A percentile compares a stretch with the other conserved stretches of the same genome.
These are phyloP conservation scores for Kryptopterus vitreolus DNA, from an alignment of 2,797 vertebrate genomes.

Conservation along the genomic window DNA sequence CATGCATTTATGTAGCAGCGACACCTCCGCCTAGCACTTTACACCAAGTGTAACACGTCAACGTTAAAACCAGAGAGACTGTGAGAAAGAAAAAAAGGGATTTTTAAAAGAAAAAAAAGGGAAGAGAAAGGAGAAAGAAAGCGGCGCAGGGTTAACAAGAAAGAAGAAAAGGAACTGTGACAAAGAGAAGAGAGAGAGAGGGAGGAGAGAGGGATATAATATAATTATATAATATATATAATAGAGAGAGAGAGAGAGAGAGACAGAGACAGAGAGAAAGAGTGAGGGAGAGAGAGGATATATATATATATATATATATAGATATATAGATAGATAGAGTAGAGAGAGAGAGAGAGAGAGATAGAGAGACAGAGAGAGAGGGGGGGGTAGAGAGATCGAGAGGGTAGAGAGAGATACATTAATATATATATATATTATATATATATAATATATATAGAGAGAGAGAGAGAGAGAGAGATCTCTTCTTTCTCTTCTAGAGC, in stretches of 20 bases:
- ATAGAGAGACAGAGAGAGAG: conserved; percentile 20
- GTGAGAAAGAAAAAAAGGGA: not conserved
- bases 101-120: conserved; percentile 42
- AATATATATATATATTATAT: too few relatives aligned
- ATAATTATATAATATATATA: too few relatives aligned
- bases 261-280: not conserved
- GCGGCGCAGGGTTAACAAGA: not conserved
- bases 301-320: too few relatives aligned
- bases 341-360: conserved; percentile 36
- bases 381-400: conserved; percentile 22
- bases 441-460: too few relatives aligned
- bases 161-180: not conserved
- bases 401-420: conserved; percentile 33
- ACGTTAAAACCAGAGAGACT: conserved; percentile 13
- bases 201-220: too few relatives aligned
- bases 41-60: conserved; percentile 56
- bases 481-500: too few relatives aligned
- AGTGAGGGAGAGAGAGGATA: not conserved
- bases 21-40: conserved; percentile 43
- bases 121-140: conserved; percentile 43
- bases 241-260: conserved; percentile 24
- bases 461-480: too few relatives aligned
- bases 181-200: not conserved
- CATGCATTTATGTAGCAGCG: conserved; percentile 44
- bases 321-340: too few relatives aligned